Evolutionary conservation across 1,140 invertebrate genomes (phyloP).

Genomic region (Melanaphis sacchari): DNA sequence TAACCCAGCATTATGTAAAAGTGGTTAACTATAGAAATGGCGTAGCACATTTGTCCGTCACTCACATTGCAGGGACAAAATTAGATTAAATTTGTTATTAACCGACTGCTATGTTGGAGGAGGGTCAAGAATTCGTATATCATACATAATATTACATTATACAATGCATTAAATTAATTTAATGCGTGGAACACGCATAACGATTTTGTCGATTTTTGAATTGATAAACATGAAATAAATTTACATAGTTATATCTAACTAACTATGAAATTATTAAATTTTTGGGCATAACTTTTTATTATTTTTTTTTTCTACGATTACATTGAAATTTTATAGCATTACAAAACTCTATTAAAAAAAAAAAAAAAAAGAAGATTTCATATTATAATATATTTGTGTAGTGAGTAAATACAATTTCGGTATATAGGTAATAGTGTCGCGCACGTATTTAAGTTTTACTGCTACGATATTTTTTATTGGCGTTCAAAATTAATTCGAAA

Average conservation of each 20-base stretch:
- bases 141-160: neutral
- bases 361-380: neutral
- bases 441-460: neutral
- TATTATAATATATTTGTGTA: neutral
- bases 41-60: neutral
- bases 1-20: neutral
- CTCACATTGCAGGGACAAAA: neutral
- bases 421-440: neutral
- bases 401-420: neutral
- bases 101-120: neutral
- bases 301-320: neutral
- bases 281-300: neutral
- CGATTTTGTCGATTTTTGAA: neutral
- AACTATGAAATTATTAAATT: constrained; percentile 5
- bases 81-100: neutral
- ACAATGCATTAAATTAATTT: neutral
- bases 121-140: neutral
- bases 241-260: neutral
- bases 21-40: neutral
- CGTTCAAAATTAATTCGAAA: neutral
- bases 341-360: neutral
- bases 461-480: neutral
- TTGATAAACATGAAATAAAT: neutral
- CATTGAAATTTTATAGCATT: neutral
- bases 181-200: neutral